Percentiles rank a stretch among this genome's conserved stretches.
Evolutionary conservation across 2,888 invertebrate genomes (phyloP).

Genomic region (Melieria picta): DNA sequence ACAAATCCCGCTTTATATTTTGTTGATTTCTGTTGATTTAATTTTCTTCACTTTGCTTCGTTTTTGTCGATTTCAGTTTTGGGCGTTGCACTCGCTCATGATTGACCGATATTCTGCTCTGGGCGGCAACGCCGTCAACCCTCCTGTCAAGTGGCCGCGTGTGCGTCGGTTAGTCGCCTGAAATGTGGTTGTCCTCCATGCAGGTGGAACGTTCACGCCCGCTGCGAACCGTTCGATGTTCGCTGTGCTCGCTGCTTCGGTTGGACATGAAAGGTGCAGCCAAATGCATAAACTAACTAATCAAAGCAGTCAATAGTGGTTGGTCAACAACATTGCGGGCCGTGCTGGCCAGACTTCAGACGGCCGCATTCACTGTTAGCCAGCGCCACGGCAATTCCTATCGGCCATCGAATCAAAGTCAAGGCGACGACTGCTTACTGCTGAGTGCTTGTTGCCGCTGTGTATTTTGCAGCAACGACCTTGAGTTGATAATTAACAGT

Average conservation of each 20-base stretch:
- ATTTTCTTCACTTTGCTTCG: background rate
- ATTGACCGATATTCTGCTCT: slow-evolving; percentile 5
- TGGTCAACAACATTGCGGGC: background rate
- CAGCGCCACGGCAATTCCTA: too few relatives aligned
- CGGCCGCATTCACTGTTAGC: too few relatives aligned
- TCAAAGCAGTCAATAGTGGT: background rate
- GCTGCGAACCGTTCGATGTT: background rate
- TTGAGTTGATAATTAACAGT: too few relatives aligned
- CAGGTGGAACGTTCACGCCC: background rate
- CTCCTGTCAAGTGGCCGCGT: background rate
- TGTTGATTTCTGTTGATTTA: too few relatives aligned
- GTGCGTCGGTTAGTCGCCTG: background rate
- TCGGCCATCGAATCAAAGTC: too few relatives aligned
- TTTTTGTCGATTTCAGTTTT: background rate
- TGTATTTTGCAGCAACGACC: too few relatives aligned
- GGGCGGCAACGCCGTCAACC: background rate
- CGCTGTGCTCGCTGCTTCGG: background rate
- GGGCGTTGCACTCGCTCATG: slow-evolving; percentile 1
- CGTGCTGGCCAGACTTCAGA: background rate
- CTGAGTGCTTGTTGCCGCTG: too few relatives aligned
- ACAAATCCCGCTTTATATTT: too few relatives aligned
- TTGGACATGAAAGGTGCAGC: background rate
- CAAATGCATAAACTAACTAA: background rate
- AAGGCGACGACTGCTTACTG: too few relatives aligned
- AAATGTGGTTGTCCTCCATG: background rate